Evolutionary conservation across 37 sponge, comb jelly and placozoan genomes (phyloP).

Genomic region (Axinella damicornis): DNA sequence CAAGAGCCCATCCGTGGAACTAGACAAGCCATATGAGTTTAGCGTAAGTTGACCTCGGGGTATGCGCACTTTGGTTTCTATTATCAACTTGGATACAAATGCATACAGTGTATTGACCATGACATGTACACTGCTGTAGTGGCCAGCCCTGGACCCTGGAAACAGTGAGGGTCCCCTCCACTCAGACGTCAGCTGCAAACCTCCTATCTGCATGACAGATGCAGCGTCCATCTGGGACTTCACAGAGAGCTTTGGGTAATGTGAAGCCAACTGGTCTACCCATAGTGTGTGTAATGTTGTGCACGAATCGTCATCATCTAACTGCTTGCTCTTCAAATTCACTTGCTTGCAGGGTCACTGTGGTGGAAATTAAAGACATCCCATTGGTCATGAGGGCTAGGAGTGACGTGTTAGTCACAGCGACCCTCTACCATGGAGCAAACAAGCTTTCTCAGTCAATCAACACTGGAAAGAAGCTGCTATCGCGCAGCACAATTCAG

Average conservation of each 20-base stretch:
- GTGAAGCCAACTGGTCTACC: no score
- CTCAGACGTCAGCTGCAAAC: not conserved
- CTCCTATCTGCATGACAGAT: not conserved
- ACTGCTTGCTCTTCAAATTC: no score
- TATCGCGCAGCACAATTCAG: not conserved
- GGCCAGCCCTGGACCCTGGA: constrained; percentile 32
- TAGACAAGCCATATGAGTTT: not conserved
- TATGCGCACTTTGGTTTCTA: no score
- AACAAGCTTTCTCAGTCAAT: not conserved
- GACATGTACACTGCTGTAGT: constrained; percentile 6
- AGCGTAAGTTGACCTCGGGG: not conserved
- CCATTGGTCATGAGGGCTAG: not conserved
- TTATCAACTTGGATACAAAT: no score
- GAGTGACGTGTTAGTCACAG: constrained; percentile 28
- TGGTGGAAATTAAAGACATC: no score
- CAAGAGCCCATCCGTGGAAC: constrained; percentile 9
- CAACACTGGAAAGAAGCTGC: not conserved
- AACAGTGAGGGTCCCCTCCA: constrained; percentile 12
- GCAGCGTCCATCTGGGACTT: constrained; percentile 21
- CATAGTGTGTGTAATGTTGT: no score
- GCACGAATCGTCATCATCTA: no score
- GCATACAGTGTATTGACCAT: no score
- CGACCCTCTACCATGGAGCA: constrained; percentile 60
- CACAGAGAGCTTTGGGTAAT: constrained; percentile 18
- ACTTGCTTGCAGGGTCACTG: no score